phyloP scores from a whole-genome alignment of 2,113 vertebrate genomes.

The Girardinichthys multiradiatus region DNA sequence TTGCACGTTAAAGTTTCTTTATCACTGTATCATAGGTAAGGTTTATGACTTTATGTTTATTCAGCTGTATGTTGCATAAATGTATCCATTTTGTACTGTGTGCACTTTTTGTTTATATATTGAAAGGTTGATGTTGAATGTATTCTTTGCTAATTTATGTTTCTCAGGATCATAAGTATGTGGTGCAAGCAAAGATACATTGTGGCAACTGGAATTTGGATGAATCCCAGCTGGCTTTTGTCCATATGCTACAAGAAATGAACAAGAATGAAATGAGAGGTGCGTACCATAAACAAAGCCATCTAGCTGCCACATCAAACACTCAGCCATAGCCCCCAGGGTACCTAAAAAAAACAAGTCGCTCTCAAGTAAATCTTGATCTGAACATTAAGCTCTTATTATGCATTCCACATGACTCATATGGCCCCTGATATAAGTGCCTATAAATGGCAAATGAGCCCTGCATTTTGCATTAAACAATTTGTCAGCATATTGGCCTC shows the following conservation, averaged over 20 bases:
- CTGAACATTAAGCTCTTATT: background rate
- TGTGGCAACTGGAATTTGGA: slow-evolving; percentile 86
- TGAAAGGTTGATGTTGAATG: background rate
- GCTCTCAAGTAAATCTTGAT: slow-evolving; percentile 8
- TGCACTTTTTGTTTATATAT: background rate
- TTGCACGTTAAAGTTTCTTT: background rate
- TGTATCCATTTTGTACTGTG: slow-evolving; percentile 1
- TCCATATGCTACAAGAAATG: slow-evolving; percentile 81
- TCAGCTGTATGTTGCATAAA: background rate
- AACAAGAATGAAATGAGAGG: slow-evolving; percentile 86
- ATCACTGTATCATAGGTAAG: slow-evolving; percentile 4
- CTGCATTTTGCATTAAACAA: slow-evolving; percentile 11
- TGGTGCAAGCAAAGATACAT: slow-evolving; percentile 86
- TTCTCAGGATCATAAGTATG: slow-evolving; percentile 84
- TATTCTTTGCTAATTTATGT: slow-evolving; percentile 26
- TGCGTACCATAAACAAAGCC: slow-evolving; percentile 50
- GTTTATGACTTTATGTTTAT: slow-evolving; percentile 1
- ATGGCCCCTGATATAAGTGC: background rate
- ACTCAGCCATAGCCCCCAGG: background rate
- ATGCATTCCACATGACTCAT: background rate
- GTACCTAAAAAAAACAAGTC: background rate
- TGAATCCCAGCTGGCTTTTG: slow-evolving; percentile 79
- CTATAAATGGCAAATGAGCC: background rate
- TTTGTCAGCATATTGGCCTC: slow-evolving; percentile 2
- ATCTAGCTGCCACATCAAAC: slow-evolving; percentile 1